These are phyloP conservation scores for Fopius arisanus DNA, from an alignment of 1,140 invertebrate genomes.

Conservation along the genomic window DNA sequence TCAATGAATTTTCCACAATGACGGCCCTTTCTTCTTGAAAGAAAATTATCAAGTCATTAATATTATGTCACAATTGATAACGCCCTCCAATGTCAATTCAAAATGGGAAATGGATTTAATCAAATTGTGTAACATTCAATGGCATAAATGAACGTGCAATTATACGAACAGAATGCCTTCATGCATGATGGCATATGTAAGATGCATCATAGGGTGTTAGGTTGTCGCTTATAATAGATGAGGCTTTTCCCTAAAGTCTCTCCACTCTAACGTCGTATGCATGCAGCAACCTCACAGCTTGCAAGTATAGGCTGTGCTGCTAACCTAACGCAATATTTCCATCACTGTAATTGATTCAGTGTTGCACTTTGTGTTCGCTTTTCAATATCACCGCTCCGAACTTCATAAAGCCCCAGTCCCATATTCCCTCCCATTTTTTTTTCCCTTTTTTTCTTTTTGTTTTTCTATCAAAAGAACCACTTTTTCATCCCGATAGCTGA, in stretches of 20 bases:
- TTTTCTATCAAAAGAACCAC: too few relatives aligned
- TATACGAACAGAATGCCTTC: background rate
- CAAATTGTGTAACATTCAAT: background rate
- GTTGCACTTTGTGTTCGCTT: conserved; percentile 29
- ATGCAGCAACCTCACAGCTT: background rate
- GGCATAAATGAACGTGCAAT: background rate
- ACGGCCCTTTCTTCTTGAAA: too few relatives aligned
- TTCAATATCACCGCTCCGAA: background rate
- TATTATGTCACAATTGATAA: too few relatives aligned
- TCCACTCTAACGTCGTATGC: background rate
- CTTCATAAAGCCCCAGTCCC: background rate
- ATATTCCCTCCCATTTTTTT: background rate
- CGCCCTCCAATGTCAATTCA: background rate
- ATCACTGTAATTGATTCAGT: conserved; percentile 50
- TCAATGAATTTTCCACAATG: background rate
- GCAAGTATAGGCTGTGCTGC: background rate
- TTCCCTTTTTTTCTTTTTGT: too few relatives aligned
- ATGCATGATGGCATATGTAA: background rate
- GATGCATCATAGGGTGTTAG: background rate
- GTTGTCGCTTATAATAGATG: background rate
- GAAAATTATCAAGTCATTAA: too few relatives aligned
- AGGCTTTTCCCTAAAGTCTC: background rate
- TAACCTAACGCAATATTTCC: conserved; percentile 48
- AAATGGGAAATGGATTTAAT: background rate
- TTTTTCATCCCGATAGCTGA: too few relatives aligned